These are phyloP conservation scores for Antennarius maculatus DNA, from an alignment of 2,797 vertebrate species.

Conservation along the genomic window DNA sequence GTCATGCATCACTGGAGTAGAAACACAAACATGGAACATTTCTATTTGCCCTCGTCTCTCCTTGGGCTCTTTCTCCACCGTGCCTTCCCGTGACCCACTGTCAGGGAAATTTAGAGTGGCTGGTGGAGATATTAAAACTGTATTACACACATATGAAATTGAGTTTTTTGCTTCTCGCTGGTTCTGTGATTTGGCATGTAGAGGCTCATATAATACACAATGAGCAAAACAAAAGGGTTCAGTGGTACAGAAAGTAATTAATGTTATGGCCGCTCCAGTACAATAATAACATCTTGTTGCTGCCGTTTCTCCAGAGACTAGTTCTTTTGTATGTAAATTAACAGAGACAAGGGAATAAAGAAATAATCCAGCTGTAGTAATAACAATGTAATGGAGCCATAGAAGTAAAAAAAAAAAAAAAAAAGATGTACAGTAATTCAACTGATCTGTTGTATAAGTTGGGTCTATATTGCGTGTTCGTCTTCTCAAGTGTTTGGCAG, in stretches of 20 bases:
- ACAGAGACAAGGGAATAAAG: slow-evolving; percentile 47
- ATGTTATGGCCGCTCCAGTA: slow-evolving; percentile 2
- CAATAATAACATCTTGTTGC: slow-evolving; percentile 47
- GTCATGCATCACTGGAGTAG: slow-evolving; percentile 70
- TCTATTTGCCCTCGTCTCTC: slow-evolving; percentile 30
- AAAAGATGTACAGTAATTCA: not conserved
- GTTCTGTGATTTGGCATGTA: slow-evolving; percentile 17
- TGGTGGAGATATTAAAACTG: slow-evolving; percentile 39
- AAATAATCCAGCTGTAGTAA: slow-evolving; percentile 42
- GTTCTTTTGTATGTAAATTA: slow-evolving; percentile 58
- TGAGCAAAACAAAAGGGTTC: slow-evolving; percentile 14
- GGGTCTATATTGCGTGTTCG: slow-evolving; percentile 10
- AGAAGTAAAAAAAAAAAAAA: slow-evolving; percentile 30
- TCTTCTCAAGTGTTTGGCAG: slow-evolving; percentile 33
- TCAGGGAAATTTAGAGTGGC: slow-evolving; percentile 25
- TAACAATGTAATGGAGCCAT: slow-evolving; percentile 32
- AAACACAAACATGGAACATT: slow-evolving; percentile 60
- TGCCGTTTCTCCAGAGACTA: slow-evolving; percentile 31
- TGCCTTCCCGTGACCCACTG: slow-evolving; percentile 32
- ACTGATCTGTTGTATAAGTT: slow-evolving; percentile 19
- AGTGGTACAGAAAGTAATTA: slow-evolving; percentile 9
- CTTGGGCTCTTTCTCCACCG: slow-evolving; percentile 38
- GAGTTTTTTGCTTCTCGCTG: slow-evolving; percentile 36
- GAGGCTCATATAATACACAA: slow-evolving; percentile 14
- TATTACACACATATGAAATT: slow-evolving; percentile 43